Evolutionary conservation across 2,888 invertebrate genomes (phyloP).

Genomic region (Adelphocoris suturalis): DNA sequence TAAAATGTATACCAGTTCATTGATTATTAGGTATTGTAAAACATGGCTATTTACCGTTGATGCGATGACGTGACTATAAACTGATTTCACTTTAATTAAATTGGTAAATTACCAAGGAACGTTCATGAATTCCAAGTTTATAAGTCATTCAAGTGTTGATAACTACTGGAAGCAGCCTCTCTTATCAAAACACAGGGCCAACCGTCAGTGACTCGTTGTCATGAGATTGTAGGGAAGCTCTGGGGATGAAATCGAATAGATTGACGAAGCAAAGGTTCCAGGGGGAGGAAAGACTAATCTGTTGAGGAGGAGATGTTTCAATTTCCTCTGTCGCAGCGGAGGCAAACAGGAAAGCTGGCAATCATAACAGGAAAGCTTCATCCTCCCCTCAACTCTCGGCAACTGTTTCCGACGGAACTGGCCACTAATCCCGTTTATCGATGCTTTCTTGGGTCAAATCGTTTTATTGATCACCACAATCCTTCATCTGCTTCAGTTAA

Average conservation of each 20-base stretch:
- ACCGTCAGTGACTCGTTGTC: neutral
- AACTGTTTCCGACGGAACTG: conserved; percentile 18
- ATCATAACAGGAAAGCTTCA: conserved; percentile 46
- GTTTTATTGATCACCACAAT: neutral
- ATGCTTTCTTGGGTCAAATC: conserved; percentile 15
- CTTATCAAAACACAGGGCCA: too few relatives aligned
- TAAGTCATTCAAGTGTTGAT: too few relatives aligned
- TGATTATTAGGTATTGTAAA: too few relatives aligned
- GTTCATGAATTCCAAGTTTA: too few relatives aligned
- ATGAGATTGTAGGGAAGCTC: neutral
- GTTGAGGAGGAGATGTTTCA: conserved; percentile 37
- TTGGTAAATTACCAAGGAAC: too few relatives aligned
- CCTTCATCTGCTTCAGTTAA: neutral
- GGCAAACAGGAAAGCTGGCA: conserved; percentile 47
- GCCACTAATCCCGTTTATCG: conserved; percentile 37
- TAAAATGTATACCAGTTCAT: too few relatives aligned
- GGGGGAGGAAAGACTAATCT: conserved; percentile 33
- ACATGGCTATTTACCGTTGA: too few relatives aligned
- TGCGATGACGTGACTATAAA: too few relatives aligned
- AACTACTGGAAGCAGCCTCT: too few relatives aligned
- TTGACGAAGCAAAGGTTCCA: neutral
- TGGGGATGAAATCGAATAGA: conserved; percentile 15
- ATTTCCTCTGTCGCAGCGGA: conserved; percentile 40
- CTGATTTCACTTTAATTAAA: too few relatives aligned
- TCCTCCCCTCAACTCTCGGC: neutral